A percentile compares a stretch with the other conserved stretches of the same genome.
Evolutionary conservation across 1,140 invertebrate species (phyloP).

Genomic region (Plectus sambesii): DNA sequence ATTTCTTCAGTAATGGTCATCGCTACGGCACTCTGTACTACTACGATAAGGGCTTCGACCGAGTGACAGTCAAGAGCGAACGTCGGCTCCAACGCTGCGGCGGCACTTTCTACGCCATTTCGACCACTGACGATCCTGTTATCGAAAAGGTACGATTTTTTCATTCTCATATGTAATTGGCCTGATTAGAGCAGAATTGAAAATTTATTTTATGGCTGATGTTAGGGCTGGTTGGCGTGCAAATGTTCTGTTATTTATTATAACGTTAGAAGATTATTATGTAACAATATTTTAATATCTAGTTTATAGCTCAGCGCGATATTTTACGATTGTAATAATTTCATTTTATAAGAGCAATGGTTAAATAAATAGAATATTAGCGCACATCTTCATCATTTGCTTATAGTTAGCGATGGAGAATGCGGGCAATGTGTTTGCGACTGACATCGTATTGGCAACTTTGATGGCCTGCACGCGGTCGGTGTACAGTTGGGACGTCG

Average conservation of each 20-base stretch:
- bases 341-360: too few species aligned
- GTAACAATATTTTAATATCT: not conserved
- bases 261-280: not conserved
- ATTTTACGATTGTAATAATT: too few species aligned
- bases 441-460: conserved; percentile 90
- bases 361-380: too few species aligned
- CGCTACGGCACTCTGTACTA: conserved; percentile 87
- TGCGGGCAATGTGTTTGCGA: conserved; percentile 92
- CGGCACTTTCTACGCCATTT: conserved; percentile 83
- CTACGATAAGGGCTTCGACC: conserved; percentile 90
- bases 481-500: conserved; percentile 98
- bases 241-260: conserved; percentile 1
- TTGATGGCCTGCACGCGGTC: conserved; percentile 97
- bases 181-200: too few species aligned
- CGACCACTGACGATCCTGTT: conserved; percentile 94
- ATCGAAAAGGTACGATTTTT: conserved; percentile 64
- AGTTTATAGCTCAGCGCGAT: too few species aligned
- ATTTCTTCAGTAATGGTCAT: conserved; percentile 51
- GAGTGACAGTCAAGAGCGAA: conserved; percentile 92
- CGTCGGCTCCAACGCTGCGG: conserved; percentile 80
- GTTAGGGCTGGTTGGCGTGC: not conserved
- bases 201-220: not conserved
- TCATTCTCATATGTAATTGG: too few species aligned
- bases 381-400: conserved; percentile 15
- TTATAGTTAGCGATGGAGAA: conserved; percentile 64